Evolutionary conservation across 2,113 vertebrate species (phyloP), one percentile per base, ranked within the genome.

Genomic region (Paradisaea rubra): DNA sequence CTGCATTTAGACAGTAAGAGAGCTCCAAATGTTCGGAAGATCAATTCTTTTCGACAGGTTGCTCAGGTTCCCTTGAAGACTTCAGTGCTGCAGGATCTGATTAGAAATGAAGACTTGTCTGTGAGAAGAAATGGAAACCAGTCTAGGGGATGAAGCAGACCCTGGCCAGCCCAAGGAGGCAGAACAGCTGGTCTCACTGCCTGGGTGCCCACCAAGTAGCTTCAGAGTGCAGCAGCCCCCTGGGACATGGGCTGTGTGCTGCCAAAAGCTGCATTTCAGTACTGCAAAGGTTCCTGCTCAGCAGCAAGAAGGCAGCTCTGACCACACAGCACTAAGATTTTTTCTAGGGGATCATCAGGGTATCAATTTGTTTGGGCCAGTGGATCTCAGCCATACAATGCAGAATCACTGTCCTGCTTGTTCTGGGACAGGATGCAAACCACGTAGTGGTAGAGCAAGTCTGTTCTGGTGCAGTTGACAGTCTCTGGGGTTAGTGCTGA

Each of bases 311-410:
- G 78, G 39, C 3, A 5, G 22, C 68, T 82, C 50, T 96, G 80
- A 31, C 15, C 1, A 1, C 19, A 14, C 5, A 2, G 22, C 11
- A 35, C 23, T n/a, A 15, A 23, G 37, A 2, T 18, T 54, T 74
- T 47, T 89, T 45, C 33, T 61, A n/a, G 31, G 28, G 30, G 4
- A 24, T 35, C 0, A 0, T 35, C 45, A 59, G 31, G 6, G 23
- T 39, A 52, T 24, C 37, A n/a, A 7, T 54, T 56, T 81, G 9
- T 42, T 68, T 53, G 24, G 30, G 41, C 14, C 39, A 17, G 6
- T 15, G 14, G 20, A 37, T 71, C 37, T 82, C 63, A 30, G 39
- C 33, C 44, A 7, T 57, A 10, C 0, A 3, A 20, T 47, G 27
- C 21, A 39, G 52, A 63, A 74, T 68, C 47, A 15, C 33, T 42